These are phyloP conservation scores for Elysia chlorotica DNA, from an alignment of 1,140 invertebrate species.

Conservation along the genomic window DNA sequence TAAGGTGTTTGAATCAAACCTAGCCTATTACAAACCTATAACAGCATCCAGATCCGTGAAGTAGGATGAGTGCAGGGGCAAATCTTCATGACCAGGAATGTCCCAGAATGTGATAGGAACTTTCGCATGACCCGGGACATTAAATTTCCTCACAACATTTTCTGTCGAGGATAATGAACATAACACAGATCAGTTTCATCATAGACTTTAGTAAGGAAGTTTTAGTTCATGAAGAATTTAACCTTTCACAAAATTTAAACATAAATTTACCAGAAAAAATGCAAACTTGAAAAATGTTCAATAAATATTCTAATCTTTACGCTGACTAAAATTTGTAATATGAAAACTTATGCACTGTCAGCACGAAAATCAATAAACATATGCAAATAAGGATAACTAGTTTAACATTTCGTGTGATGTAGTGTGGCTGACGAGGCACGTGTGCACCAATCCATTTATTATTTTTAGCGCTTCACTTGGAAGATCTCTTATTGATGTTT, in stretches of 20 bases:
- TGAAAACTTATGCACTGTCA: not conserved
- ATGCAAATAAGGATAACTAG: too few species aligned
- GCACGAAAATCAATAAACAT: not conserved
- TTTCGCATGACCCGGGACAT: slow-evolving; percentile 43
- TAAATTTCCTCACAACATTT: slow-evolving; percentile 47
- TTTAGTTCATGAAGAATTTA: not conserved
- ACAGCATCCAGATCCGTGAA: slow-evolving; percentile 50
- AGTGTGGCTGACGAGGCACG: too few species aligned
- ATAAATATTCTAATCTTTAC: not conserved
- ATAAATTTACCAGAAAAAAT: too few species aligned
- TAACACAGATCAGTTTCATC: not conserved
- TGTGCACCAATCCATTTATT: too few species aligned
- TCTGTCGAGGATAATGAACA: slow-evolving; percentile 29
- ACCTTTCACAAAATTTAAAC: too few species aligned
- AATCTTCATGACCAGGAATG: slow-evolving; percentile 47
- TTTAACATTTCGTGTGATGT: too few species aligned
- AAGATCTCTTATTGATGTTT: too few species aligned
- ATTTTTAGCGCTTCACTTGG: too few species aligned
- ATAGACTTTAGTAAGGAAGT: not conserved
- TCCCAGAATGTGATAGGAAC: slow-evolving; percentile 49
- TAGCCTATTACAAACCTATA: too few species aligned
- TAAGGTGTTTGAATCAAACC: too few species aligned
- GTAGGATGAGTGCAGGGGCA: slow-evolving; percentile 44
- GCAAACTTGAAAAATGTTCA: not conserved
- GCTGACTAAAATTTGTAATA: not conserved